Evolutionary conservation across 2,113 vertebrate species (phyloP).

Genomic region (Athene noctua): DNA sequence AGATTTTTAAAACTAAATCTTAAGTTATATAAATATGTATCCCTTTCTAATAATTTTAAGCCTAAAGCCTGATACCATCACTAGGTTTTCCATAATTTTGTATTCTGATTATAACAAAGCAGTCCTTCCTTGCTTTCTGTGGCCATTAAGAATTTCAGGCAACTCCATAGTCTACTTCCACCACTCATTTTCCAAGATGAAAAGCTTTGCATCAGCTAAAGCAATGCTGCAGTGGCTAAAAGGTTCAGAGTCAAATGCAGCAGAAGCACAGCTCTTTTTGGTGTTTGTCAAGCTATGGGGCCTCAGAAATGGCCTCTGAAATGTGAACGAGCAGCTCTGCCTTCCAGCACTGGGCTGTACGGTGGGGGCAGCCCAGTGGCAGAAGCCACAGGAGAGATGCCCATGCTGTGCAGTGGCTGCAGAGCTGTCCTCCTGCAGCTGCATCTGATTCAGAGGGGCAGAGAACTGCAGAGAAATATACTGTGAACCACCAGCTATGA

Average conservation of each 20-base stretch:
- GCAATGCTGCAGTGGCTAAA: background rate
- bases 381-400: background rate
- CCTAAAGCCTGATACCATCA: background rate
- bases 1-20: background rate
- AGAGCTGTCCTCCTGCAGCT: background rate
- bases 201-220: background rate
- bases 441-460: background rate
- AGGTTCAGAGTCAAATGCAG: background rate
- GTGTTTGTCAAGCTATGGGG: background rate
- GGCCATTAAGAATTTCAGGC: background rate
- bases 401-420: background rate
- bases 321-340: background rate
- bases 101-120: background rate
- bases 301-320: background rate
- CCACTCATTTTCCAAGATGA: background rate
- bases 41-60: background rate
- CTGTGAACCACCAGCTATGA: background rate
- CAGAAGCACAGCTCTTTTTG: background rate
- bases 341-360: background rate
- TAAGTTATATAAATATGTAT: background rate
- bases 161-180: background rate
- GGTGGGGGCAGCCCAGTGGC: accelerated
- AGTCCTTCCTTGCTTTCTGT: background rate
- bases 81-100: background rate
- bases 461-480: background rate